Conservation (phyloP, 2,888 invertebrate genomes). For the Diaphora mendica region DNA sequence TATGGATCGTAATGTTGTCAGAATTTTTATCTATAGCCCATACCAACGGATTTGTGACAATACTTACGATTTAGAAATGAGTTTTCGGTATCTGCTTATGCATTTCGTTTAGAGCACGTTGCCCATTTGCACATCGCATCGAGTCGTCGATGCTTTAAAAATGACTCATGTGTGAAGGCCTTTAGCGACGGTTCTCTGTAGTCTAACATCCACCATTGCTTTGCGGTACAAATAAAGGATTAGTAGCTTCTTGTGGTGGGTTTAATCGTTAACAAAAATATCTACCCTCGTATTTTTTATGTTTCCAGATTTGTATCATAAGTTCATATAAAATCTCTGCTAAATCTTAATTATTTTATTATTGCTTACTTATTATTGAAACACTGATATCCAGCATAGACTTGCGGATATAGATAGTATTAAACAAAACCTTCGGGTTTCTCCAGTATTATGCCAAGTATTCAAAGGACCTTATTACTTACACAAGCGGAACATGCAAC, state of each 20-base stretch:
- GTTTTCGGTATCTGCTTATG: too few relatives aligned
- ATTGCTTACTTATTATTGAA: too few relatives aligned
- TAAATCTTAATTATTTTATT: not conserved
- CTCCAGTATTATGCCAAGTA: not conserved
- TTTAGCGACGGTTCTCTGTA: not conserved
- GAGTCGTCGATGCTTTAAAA: not conserved
- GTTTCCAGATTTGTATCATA: not conserved
- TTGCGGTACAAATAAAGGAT: not conserved
- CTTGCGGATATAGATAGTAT: not conserved
- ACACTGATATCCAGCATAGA: not conserved
- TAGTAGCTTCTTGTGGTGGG: not conserved
- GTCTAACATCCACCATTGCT: not conserved
- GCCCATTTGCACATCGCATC: too few relatives aligned
- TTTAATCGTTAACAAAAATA: not conserved
- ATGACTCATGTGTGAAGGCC: not conserved
- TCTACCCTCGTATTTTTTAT: not conserved
- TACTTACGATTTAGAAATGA: too few relatives aligned
- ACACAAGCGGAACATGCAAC: slow-evolving; percentile 9
- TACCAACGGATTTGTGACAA: too few relatives aligned
- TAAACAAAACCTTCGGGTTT: slow-evolving; percentile 13
- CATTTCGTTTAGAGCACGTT: too few relatives aligned
- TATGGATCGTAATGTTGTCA: too few relatives aligned
- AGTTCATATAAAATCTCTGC: not conserved
- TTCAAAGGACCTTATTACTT: slow-evolving; percentile 9
- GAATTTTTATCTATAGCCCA: too few relatives aligned